Evolutionary conservation across 2,888 invertebrate genomes (phyloP).

Genomic region (Phorcus lineatus): DNA sequence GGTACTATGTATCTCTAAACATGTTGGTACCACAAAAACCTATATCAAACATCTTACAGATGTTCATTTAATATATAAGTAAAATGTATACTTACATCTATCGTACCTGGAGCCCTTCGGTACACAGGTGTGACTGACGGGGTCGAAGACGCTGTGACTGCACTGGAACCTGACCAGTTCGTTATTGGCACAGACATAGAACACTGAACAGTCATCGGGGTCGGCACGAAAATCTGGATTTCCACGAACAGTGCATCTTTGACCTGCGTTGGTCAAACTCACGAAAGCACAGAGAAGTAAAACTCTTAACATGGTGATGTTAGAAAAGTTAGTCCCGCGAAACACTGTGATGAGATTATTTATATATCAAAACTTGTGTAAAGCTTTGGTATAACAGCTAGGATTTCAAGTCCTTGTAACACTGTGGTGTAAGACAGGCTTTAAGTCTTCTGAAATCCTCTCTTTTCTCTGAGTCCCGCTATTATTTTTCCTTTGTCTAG

Average conservation of each 20-base stretch:
- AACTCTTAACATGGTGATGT: neutral
- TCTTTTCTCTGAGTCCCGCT: too few species aligned
- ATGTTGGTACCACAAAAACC: too few species aligned
- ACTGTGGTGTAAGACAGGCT: too few species aligned
- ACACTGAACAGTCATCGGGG: conserved; percentile 29
- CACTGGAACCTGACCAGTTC: conserved; percentile 24
- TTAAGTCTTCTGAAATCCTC: too few species aligned
- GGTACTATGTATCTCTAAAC: too few species aligned
- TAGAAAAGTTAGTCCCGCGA: neutral
- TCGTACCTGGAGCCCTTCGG: conserved; percentile 19
- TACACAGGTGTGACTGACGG: conserved; percentile 18
- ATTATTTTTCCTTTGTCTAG: too few species aligned
- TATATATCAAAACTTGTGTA: too few species aligned
- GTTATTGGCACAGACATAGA: conserved; percentile 25
- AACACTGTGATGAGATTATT: too few species aligned
- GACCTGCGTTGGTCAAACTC: neutral
- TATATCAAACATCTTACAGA: too few species aligned
- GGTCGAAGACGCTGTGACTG: conserved; percentile 21
- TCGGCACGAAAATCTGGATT: conserved; percentile 14
- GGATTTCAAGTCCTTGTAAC: too few species aligned
- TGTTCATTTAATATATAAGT: too few species aligned
- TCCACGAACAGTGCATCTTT: neutral
- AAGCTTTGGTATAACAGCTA: too few species aligned
- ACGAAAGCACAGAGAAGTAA: neutral
- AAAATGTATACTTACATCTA: conserved; percentile 24